phyloP scores from a whole-genome alignment of 2,113 vertebrate species.

The Peromyscus leucopus region DNA sequence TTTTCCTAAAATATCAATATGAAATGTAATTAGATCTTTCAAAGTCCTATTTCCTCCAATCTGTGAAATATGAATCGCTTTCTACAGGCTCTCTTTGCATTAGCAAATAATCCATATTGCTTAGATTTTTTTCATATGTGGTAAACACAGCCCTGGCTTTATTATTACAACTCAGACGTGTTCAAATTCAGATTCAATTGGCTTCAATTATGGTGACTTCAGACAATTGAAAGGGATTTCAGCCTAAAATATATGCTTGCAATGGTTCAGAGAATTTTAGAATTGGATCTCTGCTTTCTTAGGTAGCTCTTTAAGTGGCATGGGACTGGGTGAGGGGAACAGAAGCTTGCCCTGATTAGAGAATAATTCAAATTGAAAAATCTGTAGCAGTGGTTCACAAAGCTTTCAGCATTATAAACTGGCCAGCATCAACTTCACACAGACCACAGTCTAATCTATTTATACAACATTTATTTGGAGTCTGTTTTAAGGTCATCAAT shows the following conservation, averaged over 20 bases:
- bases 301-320: not conserved
- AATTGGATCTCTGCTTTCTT: conserved; percentile 52
- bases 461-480: not conserved
- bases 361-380: conserved; percentile 35
- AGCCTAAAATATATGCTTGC: conserved; percentile 57
- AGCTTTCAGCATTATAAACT: not conserved
- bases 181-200: conserved; percentile 63
- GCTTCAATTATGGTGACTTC: conserved; percentile 45
- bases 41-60: conserved; percentile 75
- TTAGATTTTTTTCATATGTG: conserved; percentile 49
- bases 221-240: conserved; percentile 39
- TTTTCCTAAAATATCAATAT: conserved; percentile 80
- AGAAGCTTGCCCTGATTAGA: not conserved
- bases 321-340: not conserved
- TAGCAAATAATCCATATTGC: conserved; percentile 64
- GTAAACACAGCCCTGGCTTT: conserved; percentile 25
- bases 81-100: conserved; percentile 66
- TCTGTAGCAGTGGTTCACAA: not conserved
- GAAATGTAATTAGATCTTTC: conserved; percentile 74
- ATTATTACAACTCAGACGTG: conserved; percentile 49
- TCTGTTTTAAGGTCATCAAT: not conserved
- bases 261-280: conserved; percentile 46
- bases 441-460: not conserved
- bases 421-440: not conserved
- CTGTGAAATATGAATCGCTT: conserved; percentile 68